These are phyloP conservation scores for Peromyscus melanophrys DNA, from an alignment of 2,797 vertebrate species.

Conservation along the genomic window DNA sequence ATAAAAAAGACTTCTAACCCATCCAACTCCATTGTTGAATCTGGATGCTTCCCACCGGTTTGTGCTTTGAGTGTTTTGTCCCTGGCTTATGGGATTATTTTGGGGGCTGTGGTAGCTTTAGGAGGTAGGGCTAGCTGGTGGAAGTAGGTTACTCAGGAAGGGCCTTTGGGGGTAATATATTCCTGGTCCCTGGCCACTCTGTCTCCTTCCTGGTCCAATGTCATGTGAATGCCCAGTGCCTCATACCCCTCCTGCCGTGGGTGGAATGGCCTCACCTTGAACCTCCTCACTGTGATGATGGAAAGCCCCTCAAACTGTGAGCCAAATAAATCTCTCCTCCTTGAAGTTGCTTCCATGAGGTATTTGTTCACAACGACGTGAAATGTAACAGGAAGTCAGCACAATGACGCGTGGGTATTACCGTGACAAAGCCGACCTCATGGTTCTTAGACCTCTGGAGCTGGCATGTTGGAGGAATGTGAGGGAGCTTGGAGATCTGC, in stretches of 20 bases:
- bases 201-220: background rate
- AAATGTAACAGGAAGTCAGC: background rate
- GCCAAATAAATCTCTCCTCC: no score
- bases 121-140: background rate
- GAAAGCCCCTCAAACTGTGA: background rate
- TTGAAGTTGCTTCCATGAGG: background rate
- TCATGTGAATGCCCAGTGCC: no score
- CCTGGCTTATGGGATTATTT: background rate
- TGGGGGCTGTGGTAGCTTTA: background rate
- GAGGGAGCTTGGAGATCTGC: no score
- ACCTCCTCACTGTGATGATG: background rate
- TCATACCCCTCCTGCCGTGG: no score
- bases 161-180: background rate
- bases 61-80: background rate
- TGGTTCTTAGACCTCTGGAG: background rate
- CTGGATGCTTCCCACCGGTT: background rate
- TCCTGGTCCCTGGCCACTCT: background rate
- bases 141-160: background rate
- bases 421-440: background rate
- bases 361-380: background rate
- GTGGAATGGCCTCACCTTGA: background rate
- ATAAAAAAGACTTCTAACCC: background rate
- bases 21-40: background rate
- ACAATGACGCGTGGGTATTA: background rate
- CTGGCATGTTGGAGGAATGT: no score